Percentiles rank a stretch among this genome's conserved stretches.
phyloP scores from a whole-genome alignment of 2,797 vertebrate species.

The Avahi laniger region DNA sequence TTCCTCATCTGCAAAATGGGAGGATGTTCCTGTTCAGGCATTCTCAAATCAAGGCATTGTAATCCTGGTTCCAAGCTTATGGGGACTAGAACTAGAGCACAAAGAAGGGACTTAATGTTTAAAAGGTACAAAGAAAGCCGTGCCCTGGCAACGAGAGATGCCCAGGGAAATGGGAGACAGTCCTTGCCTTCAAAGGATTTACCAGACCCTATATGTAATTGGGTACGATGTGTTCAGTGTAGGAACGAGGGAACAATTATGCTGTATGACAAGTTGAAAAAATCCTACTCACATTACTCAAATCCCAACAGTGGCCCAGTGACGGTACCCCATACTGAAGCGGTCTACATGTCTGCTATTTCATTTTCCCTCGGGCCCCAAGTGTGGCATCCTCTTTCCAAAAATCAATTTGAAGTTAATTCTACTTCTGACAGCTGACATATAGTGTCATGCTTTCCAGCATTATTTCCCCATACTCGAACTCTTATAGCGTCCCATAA shows the following conservation, averaged over 20 bases:
- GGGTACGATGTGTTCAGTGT: background rate
- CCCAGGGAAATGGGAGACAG: background rate
- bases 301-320: background rate
- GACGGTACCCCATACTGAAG: background rate
- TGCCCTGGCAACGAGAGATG: no score
- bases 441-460: background rate
- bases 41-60: background rate
- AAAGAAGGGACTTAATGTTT: background rate
- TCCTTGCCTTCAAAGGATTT: background rate
- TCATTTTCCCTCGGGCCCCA: background rate
- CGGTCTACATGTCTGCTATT: background rate
- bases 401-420: slow-evolving; percentile 60
- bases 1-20: slow-evolving; percentile 42
- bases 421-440: slow-evolving; percentile 27
- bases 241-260: background rate
- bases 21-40: background rate
- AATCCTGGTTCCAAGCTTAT: background rate
- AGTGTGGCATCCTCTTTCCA: slow-evolving; percentile 38
- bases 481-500: background rate
- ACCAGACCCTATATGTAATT: background rate
- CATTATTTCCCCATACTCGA: background rate
- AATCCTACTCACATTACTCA: background rate
- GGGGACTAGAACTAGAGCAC: background rate
- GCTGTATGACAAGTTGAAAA: background rate
- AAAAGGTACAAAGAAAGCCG: background rate